Conservation (phyloP, 1,140 invertebrate genomes). For the Maniola jurtina region DNA sequence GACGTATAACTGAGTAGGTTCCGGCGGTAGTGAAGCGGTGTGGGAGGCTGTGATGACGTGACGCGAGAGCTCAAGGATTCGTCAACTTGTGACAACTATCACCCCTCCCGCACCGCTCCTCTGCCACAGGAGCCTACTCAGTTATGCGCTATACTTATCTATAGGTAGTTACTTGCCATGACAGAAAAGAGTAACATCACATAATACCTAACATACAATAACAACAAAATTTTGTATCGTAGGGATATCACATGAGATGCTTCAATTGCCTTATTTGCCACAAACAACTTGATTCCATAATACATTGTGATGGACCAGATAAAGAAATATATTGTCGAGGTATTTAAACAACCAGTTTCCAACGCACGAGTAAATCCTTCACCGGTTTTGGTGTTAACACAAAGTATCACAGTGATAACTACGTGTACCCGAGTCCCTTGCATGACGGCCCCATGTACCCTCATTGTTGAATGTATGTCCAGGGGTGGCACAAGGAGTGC, state of each 20-base stretch:
- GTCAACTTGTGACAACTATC: no score
- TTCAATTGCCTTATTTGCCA: constrained; percentile 94
- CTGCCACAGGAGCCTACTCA: no score
- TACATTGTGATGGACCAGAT: constrained; percentile 95
- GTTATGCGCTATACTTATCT: no score
- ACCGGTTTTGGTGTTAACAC: constrained; percentile 48
- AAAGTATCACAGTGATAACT: constrained; percentile 59
- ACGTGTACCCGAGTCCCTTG: constrained; percentile 48
- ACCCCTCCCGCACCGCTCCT: no score
- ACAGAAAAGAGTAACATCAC: constrained; percentile 5
- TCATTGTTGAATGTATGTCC: constrained; percentile 70
- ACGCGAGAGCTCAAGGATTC: no score
- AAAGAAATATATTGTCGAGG: constrained; percentile 95
- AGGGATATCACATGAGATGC: constrained; percentile 94
- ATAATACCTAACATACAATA: constrained; percentile 22
- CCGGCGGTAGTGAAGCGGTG: no score
- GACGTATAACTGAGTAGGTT: no score
- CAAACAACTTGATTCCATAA: constrained; percentile 94
- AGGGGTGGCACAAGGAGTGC: constrained; percentile 95
- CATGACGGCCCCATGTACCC: constrained; percentile 51
- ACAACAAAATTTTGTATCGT: constrained; percentile 52
- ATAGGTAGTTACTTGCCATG: constrained; percentile 7
- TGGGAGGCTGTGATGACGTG: no score
- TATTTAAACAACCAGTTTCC: constrained; percentile 74
- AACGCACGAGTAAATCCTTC: constrained; percentile 14